Base-by-base conservation (phyloP, 2,888 invertebrate genomes). In the Mesochorus sp. region DNA sequence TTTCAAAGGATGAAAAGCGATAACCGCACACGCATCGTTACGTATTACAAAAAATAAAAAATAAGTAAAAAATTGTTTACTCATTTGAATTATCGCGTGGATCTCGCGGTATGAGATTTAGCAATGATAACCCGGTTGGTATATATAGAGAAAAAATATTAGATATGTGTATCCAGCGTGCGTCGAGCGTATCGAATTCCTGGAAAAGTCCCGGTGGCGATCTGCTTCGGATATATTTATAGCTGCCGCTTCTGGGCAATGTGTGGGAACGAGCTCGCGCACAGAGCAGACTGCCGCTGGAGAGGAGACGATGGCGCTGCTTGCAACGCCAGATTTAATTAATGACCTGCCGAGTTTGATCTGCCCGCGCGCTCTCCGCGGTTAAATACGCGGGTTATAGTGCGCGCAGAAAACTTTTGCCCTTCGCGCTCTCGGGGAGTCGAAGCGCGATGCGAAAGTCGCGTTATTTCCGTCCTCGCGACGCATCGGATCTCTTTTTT, bases 271-370 rank as follows among this genome's bases (percentile, higher is more conserved):
- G 72, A 42, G 28, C 24, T n/a, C n/a, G n/a, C n/a, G n/a, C n/a
- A n/a, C n/a, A n/a, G n/a, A n/a, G 39, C 12, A 44, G 51, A 71
- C 34, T 10, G 14, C 21, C 26, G 24, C 28, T 1, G 2, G n/a
- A 76, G 82, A 85, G 28, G 42, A 26, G 21, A 71, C 12, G 75
- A 77, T 71, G 77, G 72, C 47, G 53, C 61, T 49, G 68, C 74
- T 70, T 86, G 88, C 88, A 87, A 85, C 86, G 88, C 87, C 88
- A 86, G 88, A 86, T 88, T 89, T 89, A 89, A 89, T 89, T 89
- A 89, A 89, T 88, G 89, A 88, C 88, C 87, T 89, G 88, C 85
- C 87, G 87, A 88, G 88, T 88, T 89, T 88, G 89, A 89, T 89
- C 89, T 88, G 88, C 88, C 88, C 71, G 71, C 71, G 61, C 62